Evolutionary conservation across 2,113 vertebrate genomes (phyloP), one percentile per base, ranked within the genome.

Genomic region (Poeciliopsis occidentalis): DNA sequence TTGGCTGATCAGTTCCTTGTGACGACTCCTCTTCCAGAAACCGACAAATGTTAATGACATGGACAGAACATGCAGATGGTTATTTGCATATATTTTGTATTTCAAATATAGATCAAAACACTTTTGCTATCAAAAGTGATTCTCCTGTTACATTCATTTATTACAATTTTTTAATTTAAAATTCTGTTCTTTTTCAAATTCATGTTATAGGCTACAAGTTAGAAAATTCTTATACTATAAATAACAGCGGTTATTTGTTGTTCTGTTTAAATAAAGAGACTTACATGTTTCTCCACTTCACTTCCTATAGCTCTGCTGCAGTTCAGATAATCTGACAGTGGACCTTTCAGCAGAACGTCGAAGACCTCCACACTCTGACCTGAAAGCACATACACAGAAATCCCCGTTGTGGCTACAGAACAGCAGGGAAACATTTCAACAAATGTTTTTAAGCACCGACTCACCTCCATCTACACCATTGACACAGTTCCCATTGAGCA

Each of bases 201-300:
- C 6, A 24, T 54, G 8, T 57, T 3, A 57, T 24, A 57, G 24
- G 24, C 8, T 57, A 22, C 10, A 24, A 8, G 7, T 57, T 11
- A n/a, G 7, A n/a, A n/a, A 10, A n/a, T 57, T 54, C 44, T 54
- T 57, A n/a, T 24, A 19, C 51, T 1, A 8, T 54, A 54, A 54
- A n/a, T 22, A n/a, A 54, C 6, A 24, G n/a, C 10, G 51, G 22
- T 54, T 8, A 17, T 54, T n/a, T n/a, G 3, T n/a, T 24, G 51
- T 54, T 8, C 22, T 57, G n/a, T 57, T 19, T 57, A 1, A 57
- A 57, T 57, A 57, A 57, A 57, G 19, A n/a, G 51, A n/a, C 19
- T 96, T 92, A 99, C 98, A n/a, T 99, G 98, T 78, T 94, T 95
- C 82, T 96, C 96, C 86, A 99, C 97, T 0, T 97, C 97, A 0